Evolutionary conservation across 2,888 invertebrate genomes (phyloP), one percentile per base, ranked within the genome.

Genomic region (Meganola albula): DNA sequence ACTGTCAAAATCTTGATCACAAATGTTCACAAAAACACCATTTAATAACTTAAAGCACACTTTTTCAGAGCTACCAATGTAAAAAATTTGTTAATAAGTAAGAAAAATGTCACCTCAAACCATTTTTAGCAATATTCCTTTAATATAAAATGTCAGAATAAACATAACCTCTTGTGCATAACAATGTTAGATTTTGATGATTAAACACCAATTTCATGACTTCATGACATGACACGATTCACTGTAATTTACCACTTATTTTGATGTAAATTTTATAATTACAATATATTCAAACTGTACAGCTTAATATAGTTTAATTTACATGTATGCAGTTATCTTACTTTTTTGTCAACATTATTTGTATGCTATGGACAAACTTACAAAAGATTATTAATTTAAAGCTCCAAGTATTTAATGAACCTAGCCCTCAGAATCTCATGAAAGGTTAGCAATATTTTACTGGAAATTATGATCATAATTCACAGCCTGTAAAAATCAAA

Each of bases 1-100:
- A 49, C 80, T 83, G 83, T 80, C 82, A 80, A 76, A 78, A 75
- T 72, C 75, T 74, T 75, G 56, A 45, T 65, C 83, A 79, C 83
- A 82, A 79, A 82, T 80, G 78, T 69, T 73, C 78, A 77, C 75
- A 73, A 75, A 77, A 76, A 65, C 74, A 69, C 73, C 34, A 44
- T 44, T 62, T 67, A 56, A 58, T 41, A 25, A 43, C 34, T 14
- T 37, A 52, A 63, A 65, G 59, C 58, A 57, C 74, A 56, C 50
- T 27, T 56, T 53, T 54, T 50, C 31, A 42, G 27, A 34, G 46
- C 27, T 16, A 27, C 31, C 23, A 40, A 34, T 23, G 24, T 40
- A 37, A 58, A 74, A 68, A 49, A 47, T 48, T 40, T 24, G 34
- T n/a, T n/a, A 43, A 38, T 41, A 47, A 14, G 34, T 39, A 38